These are phyloP conservation scores for Steinernema khuongi DNA, from an alignment of 1,140 invertebrate species.

Conservation along the genomic window DNA sequence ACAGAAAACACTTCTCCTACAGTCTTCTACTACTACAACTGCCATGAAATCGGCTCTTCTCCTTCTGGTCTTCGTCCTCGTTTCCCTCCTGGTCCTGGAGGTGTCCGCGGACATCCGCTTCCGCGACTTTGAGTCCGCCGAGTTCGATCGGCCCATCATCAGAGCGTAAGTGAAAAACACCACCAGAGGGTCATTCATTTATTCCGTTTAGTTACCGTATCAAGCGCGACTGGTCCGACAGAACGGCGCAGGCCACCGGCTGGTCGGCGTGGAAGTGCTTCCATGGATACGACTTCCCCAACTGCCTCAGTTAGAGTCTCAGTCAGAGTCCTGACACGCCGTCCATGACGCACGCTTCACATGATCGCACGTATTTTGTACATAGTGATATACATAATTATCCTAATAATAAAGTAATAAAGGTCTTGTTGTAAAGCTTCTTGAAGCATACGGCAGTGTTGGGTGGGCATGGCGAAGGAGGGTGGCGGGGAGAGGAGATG, in stretches of 20 bases:
- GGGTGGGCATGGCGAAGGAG: too few relatives aligned
- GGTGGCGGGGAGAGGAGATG: too few relatives aligned
- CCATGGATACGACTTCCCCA: neutral
- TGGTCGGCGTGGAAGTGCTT: neutral
- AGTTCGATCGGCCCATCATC: neutral
- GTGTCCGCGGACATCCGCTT: neutral
- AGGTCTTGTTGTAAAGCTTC: too few relatives aligned
- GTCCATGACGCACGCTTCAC: too few relatives aligned
- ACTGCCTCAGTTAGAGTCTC: neutral
- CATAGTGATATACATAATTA: too few relatives aligned
- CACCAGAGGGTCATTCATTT: neutral
- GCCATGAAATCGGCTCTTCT: neutral
- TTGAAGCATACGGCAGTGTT: too few relatives aligned
- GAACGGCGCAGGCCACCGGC: neutral
- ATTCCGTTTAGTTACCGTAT: neutral
- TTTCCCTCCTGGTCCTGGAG: neutral
- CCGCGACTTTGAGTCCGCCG: neutral
- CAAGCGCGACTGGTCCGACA: constrained; percentile 4
- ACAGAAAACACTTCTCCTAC: too few relatives aligned
- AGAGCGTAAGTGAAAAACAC: neutral
- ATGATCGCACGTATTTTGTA: too few relatives aligned
- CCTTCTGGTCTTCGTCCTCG: neutral
- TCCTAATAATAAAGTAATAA: too few relatives aligned
- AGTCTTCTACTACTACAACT: neutral
- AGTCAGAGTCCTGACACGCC: too few relatives aligned